Evolutionary conservation across 2,797 vertebrate genomes (phyloP).

Genomic region (Ceryle rudis): DNA sequence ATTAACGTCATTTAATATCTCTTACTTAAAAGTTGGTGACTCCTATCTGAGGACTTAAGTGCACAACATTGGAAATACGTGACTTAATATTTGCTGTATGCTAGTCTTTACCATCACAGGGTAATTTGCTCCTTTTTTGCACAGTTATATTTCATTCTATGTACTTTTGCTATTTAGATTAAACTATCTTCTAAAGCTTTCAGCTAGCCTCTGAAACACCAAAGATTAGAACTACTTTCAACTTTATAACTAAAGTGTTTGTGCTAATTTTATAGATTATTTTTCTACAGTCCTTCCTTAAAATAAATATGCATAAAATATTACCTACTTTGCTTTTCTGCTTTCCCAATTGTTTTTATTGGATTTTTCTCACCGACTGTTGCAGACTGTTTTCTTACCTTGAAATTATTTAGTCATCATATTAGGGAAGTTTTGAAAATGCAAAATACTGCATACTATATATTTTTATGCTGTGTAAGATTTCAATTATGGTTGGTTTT

Average conservation of each 20-base stretch:
- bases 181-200: not conserved
- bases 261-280: not conserved
- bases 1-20: not conserved
- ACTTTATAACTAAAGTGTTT: not conserved
- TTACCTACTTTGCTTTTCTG: not conserved
- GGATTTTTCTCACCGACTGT: not conserved
- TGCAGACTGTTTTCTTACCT: not conserved
- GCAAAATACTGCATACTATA: not conserved
- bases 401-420: not conserved
- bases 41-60: not conserved
- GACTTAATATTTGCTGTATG: not conserved
- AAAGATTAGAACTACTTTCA: not conserved
- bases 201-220: not conserved
- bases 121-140: not conserved
- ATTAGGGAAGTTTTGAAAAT: not conserved
- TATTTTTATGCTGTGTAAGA: not conserved
- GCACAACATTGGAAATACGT: not conserved
- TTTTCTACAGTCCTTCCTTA: too few relatives aligned
- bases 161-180: not conserved
- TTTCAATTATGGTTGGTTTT: not conserved
- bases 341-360: not conserved
- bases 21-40: not conserved
- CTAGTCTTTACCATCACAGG: not conserved
- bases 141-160: not conserved
- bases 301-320: too few relatives aligned